Conservation (phyloP, 2,797 vertebrate genomes). For the Myiotriccus ornatus region DNA sequence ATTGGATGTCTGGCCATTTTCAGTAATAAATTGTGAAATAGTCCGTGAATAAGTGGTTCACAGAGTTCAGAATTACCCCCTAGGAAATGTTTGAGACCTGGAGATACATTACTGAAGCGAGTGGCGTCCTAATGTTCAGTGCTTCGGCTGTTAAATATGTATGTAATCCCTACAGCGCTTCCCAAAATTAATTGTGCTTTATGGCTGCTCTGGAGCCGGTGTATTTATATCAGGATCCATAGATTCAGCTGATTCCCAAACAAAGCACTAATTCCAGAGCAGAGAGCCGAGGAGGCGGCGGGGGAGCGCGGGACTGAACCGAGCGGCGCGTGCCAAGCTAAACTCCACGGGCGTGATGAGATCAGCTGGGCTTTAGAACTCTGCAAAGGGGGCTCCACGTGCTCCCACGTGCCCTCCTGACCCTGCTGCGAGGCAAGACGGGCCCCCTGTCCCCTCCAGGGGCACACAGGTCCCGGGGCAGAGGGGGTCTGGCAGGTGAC, state of each 20-base stretch:
- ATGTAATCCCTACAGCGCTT: slow-evolving; percentile 75
- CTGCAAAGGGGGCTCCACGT: neutral
- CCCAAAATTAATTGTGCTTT: slow-evolving; percentile 76
- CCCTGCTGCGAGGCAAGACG: neutral
- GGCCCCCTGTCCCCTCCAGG: neutral
- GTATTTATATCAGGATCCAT: slow-evolving; percentile 66
- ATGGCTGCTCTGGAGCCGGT: slow-evolving; percentile 70
- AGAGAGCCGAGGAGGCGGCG: neutral
- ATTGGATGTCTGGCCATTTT: slow-evolving; percentile 85
- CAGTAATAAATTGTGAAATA: slow-evolving; percentile 86
- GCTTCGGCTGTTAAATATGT: slow-evolving; percentile 78
- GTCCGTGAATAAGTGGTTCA: slow-evolving; percentile 81
- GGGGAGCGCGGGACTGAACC: neutral
- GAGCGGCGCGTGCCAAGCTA: neutral
- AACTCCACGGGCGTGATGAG: fast-evolving
- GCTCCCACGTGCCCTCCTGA: neutral
- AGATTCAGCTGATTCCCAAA: slow-evolving; percentile 71
- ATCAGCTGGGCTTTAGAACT: neutral
- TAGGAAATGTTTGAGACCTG: slow-evolving; percentile 77
- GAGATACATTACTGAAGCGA: slow-evolving; percentile 77
- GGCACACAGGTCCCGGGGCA: neutral
- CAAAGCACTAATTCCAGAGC: slow-evolving; percentile 73
- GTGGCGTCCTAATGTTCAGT: slow-evolving; percentile 70
- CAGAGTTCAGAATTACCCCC: slow-evolving; percentile 83
- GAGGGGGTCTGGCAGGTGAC: neutral